These are phyloP conservation scores for Toxotes lorentzi DNA, from an alignment of 2,797 vertebrate species.

Conservation along the genomic window DNA sequence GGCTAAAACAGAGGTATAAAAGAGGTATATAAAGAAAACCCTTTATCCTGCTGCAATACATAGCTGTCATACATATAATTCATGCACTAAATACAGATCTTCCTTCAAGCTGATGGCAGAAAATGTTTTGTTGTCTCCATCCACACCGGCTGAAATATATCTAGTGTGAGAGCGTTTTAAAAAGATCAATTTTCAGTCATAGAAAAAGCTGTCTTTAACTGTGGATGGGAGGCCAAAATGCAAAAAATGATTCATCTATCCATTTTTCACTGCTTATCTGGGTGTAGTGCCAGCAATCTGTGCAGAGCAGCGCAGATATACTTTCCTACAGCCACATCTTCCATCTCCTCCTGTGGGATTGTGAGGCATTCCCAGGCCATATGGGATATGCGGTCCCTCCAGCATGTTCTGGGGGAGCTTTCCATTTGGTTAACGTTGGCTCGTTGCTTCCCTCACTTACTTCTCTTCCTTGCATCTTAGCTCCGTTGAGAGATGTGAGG, in stretches of 20 bases:
- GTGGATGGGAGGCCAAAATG: background rate
- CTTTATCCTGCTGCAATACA: conserved; percentile 7
- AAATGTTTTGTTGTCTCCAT: background rate
- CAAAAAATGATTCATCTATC: conserved; percentile 5
- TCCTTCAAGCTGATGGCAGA: background rate
- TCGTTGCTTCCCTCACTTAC: conserved; percentile 2
- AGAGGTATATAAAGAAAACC: background rate
- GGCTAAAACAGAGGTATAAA: conserved; percentile 21
- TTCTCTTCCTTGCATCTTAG: conserved; percentile 9
- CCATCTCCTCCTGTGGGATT: conserved; percentile 59
- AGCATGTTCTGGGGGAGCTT: conserved; percentile 54
- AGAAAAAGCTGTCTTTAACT: conserved; percentile 5
- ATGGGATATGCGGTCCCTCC: conserved; percentile 66
- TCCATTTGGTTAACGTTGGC: conserved; percentile 50
- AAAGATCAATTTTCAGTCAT: conserved; percentile 1
- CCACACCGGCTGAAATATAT: background rate
- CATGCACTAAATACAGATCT: conserved; percentile 33
- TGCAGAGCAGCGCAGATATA: conserved; percentile 21
- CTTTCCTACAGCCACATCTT: conserved; percentile 49
- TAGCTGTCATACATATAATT: conserved; percentile 6
- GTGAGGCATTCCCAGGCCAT: conserved; percentile 55
- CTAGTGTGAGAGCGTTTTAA: background rate
- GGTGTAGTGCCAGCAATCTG: conserved; percentile 32
- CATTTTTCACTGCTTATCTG: conserved; percentile 51
- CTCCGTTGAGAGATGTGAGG: conserved; percentile 33